Evolutionary conservation across 2,888 invertebrate genomes (phyloP).

Genomic region (Eumacrocentrus americanus): DNA sequence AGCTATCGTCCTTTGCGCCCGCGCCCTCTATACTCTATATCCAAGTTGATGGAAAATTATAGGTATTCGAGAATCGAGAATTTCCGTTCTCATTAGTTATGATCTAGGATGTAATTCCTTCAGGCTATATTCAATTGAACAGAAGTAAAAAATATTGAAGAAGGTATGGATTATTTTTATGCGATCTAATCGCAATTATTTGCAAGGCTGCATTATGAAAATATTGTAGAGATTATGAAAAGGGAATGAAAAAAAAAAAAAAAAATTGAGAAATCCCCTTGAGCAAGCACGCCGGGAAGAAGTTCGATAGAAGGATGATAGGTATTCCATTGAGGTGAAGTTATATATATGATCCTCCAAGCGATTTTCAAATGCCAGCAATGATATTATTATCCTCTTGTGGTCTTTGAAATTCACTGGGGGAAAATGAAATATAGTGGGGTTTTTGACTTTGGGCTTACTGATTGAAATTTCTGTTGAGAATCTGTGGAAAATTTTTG

Average conservation of each 20-base stretch:
- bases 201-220: conserved; percentile 27
- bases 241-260: not conserved
- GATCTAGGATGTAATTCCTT: conserved; percentile 23
- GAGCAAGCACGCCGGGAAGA: conserved; percentile 27
- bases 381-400: not conserved
- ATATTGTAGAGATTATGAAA: too few species aligned
- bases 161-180: conserved; percentile 4
- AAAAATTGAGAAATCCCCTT: conserved; percentile 9
- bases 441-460: too few species aligned
- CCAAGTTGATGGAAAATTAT: conserved; percentile 21
- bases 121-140: conserved; percentile 16
- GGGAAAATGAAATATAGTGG: too few species aligned
- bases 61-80: conserved; percentile 26
- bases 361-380: conserved; percentile 1
- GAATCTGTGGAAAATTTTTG: too few species aligned
- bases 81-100: conserved; percentile 30
- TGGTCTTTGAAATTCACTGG: too few species aligned
- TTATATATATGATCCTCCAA: not conserved
- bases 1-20: not conserved
- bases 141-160: conserved; percentile 2
- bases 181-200: conserved; percentile 28
- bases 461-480: too few species aligned
- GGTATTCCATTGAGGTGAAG: conserved; percentile 14
- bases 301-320: conserved; percentile 30
- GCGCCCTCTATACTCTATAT: not conserved